phyloP scores from a whole-genome alignment of 37 sponge, comb jelly and placozoan species.

The Ephydatia muelleri region DNA sequence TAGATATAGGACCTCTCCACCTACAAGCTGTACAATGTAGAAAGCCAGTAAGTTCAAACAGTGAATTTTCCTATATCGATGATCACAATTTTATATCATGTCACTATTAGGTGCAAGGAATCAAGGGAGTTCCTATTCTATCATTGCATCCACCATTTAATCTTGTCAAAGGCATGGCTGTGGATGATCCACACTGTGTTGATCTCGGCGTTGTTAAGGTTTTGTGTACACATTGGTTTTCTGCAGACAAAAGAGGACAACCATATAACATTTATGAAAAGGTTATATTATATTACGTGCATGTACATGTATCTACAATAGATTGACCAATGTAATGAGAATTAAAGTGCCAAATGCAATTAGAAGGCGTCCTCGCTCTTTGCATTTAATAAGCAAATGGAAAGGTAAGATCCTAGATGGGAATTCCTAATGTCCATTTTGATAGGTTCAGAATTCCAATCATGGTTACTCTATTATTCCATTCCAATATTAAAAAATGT shows the following conservation, averaged over 20 bases:
- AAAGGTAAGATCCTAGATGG: not conserved
- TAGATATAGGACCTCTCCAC: too few relatives aligned
- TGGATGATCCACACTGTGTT: not conserved
- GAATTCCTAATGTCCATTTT: not conserved
- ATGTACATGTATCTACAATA: not conserved
- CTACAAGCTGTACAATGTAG: not conserved
- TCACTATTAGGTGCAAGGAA: not conserved
- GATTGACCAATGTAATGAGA: conserved; percentile 1
- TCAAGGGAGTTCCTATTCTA: conserved; percentile 1
- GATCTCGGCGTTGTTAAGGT: not conserved
- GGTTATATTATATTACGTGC: not conserved
- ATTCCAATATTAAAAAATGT: not conserved
- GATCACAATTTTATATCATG: not conserved
- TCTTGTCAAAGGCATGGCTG: conserved; percentile 1
- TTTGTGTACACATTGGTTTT: not conserved
- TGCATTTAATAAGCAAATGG: not conserved
- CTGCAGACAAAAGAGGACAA: conserved; percentile 1
- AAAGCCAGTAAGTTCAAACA: conserved; percentile 1
- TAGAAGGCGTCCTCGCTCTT: conserved; percentile 1
- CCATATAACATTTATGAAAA: not conserved
- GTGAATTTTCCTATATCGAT: not conserved
- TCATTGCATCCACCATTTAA: not conserved
- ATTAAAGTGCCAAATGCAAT: conserved; percentile 1
- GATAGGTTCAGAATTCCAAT: not conserved
- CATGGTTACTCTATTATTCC: conserved; percentile 1